phyloP scores from a whole-genome alignment of 2,797 vertebrate genomes.

The Sebastes cheni region DNA sequence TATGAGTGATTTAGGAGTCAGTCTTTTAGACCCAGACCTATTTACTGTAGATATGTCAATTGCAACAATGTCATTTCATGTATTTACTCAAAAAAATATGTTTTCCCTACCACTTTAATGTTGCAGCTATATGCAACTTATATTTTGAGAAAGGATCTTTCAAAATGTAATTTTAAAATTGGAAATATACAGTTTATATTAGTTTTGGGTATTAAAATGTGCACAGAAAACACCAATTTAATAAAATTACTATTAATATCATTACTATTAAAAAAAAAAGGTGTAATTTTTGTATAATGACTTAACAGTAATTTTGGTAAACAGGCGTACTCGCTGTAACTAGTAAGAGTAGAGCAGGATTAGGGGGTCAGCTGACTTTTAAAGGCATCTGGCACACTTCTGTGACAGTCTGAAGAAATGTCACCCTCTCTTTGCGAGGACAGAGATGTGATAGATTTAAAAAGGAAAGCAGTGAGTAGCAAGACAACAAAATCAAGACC shows the following conservation, averaged over 20 bases:
- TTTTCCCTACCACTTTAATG: neutral
- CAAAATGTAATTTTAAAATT: neutral
- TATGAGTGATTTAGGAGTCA: conserved; percentile 45
- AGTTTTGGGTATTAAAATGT: neutral
- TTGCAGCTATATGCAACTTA: neutral
- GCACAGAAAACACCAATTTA: neutral
- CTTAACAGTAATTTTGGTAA: neutral
- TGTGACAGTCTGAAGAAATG: conserved; percentile 41
- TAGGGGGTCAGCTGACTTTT: conserved; percentile 50
- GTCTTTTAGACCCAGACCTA: neutral
- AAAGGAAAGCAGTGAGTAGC: neutral
- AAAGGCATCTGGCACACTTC: conserved; percentile 60
- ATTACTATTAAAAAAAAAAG: neutral
- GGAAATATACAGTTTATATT: neutral
- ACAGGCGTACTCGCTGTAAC: neutral
- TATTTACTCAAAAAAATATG: neutral
- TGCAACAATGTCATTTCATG: neutral
- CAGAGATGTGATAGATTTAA: neutral
- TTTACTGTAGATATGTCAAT: neutral
- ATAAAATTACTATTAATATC: neutral
- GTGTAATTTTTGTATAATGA: no score
- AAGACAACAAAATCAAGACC: conserved; percentile 3
- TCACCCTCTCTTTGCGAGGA: neutral
- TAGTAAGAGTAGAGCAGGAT: neutral
- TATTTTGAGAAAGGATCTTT: neutral